Base-by-base conservation (phyloP, 1,140 invertebrate genomes). In the Eriosoma lanigerum region DNA sequence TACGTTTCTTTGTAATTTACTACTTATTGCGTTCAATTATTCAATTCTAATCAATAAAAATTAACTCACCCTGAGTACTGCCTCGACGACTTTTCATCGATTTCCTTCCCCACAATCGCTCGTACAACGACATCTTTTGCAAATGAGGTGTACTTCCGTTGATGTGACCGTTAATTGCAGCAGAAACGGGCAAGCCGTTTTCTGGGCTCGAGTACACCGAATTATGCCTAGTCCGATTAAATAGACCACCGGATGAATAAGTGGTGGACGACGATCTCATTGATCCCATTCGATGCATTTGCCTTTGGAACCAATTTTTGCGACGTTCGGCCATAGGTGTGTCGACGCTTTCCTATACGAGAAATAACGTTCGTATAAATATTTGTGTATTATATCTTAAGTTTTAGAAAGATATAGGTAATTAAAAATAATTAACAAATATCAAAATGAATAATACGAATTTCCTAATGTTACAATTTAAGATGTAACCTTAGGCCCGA, bases 231-330 rank as follows among this genome's bases (percentile, higher is more conserved):
- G 91, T 91, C 81, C 93, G 87, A 2, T 89, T 88, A 82, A 94
- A 94, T 19, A 93, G 88, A 1, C 92, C 92, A 1, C 86, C 85
- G 1, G 92, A 93, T 32, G 93, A 94, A 84, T 94, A 94, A 0
- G 92, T 92, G 0, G 93, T 94, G 0, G 92, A 93, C 0, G 93
- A 92, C 29, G 93, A 94, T 5, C 93, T 88, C 21, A 93, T 89
- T 0, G 93, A 94, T 1, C 93, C 93, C 89, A 94, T 92, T 82
- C 93, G 86, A 6, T 92, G 93, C 52, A 94, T 91, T 84, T 93
- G 92, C 29, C 93, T 87, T 80, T 92, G 92, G 81, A 95, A 91
- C 93, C 93, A 95, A 85, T 93, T 94, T 85, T 94, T 94, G n/a
- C 93, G 86, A 66, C 93, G 85, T 83, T 94, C 92, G 12, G 93